Evolutionary conservation across 2,888 invertebrate genomes (phyloP).

Genomic region (Saturnia japonica): DNA sequence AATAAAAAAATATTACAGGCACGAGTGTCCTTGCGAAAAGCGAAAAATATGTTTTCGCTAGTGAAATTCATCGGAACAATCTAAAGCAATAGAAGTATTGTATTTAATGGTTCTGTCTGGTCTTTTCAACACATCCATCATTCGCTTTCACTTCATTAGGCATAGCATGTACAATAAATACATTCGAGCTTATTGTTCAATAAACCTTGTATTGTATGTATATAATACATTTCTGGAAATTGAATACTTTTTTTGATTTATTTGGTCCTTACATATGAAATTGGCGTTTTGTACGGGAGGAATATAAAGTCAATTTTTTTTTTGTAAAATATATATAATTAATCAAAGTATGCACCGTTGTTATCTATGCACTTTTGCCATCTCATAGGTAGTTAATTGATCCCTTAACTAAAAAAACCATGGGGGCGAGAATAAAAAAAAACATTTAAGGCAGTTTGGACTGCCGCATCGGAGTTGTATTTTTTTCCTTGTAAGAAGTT

Average conservation of each 20-base stretch:
- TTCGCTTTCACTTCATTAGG: slow-evolving; percentile 76
- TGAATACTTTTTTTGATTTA: neutral
- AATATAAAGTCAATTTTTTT: no score
- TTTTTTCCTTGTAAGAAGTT: no score
- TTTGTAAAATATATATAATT: no score
- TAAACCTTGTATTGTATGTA: neutral
- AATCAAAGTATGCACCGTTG: no score
- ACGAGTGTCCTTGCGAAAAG: slow-evolving; percentile 32
- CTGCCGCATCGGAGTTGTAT: no score
- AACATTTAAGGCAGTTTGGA: no score
- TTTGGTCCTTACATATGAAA: no score
- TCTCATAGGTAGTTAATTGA: no score
- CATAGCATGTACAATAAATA: slow-evolving; percentile 59
- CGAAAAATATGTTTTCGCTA: slow-evolving; percentile 35
- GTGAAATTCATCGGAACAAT: slow-evolving; percentile 41
- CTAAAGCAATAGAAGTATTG: slow-evolving; percentile 35
- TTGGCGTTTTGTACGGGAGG: no score
- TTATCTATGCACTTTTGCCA: no score
- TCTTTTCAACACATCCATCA: slow-evolving; percentile 68
- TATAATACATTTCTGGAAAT: slow-evolving; percentile 34
- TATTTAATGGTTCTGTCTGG: slow-evolving; percentile 51
- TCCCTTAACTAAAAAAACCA: no score
- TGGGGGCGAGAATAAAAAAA: no score
- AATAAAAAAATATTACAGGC: slow-evolving; percentile 30
- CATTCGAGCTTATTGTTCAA: neutral